Base-by-base conservation (phyloP, 2,113 vertebrate species). In the Passer domesticus region DNA sequence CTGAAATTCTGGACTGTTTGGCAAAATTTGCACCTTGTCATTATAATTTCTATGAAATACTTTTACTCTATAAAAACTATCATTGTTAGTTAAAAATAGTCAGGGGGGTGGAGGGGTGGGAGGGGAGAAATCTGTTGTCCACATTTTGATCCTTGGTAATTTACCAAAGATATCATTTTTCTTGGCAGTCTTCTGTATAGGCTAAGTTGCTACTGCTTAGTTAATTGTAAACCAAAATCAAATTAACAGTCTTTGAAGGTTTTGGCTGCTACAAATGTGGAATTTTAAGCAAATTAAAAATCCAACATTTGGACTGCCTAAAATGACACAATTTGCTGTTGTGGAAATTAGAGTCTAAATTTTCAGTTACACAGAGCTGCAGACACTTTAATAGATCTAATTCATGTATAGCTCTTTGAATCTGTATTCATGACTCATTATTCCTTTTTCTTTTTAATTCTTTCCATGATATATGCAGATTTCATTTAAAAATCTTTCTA, bases 191-290 rank as follows among this genome's bases (percentile, higher is more conserved):
- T 94, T 92, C 89, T 93, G 59, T 60, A 86, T 64, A 72, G 94
- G 89, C 95, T 91, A 96, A 97, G 97, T 98, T 97, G 98, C 98
- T 98, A 98, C 98, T 97, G 97, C 96, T 87, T 97, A 97, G 97
- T 95, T 98, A 97, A 98, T 97, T 98, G 96, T 98, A 98, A 98
- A 98, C 97, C 97, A 96, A 97, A 98, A 97, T 98, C 97, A 98
- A 98, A 98, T 98, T 98, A 98, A 97, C 96, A 95, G 98, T 87
- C 96, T 94, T 98, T 94, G 96, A 97, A 96, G 89, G 95, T 96
- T 83, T 87, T 94, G 93, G 92, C 94, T 97, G 87, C 90, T 87
- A 86, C 16, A 39, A 93, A 87, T 53, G 60, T 83, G 90, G 90
- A 95, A 79, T 72, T 82, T 82, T 85, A 67, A 94, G 76, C 81